Evolutionary conservation across 2,888 invertebrate species (phyloP).

Genomic region (Agonopterix heracliana): DNA sequence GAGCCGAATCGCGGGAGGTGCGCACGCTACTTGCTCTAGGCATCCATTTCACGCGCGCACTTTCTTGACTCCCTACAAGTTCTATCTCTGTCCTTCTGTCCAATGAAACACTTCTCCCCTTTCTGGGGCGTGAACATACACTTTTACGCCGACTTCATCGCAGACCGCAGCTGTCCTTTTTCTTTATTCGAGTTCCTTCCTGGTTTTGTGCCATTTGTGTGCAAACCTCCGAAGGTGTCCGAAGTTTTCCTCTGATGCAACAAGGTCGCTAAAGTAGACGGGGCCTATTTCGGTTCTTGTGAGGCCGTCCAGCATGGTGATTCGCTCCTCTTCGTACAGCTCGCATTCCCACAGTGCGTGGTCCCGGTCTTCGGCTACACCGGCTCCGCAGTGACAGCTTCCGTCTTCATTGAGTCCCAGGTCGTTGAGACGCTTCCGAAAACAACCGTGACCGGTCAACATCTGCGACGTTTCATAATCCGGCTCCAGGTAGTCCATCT

Average conservation of each 20-base stretch:
- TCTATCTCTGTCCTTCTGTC: too few species aligned
- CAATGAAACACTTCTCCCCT: too few species aligned
- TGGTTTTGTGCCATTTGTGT: too few species aligned
- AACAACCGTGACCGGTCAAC: constrained; percentile 16
- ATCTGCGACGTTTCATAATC: constrained; percentile 16
- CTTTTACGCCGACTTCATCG: too few species aligned
- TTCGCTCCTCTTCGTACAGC: not conserved
- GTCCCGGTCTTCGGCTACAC: constrained; percentile 3
- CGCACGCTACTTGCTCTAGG: too few species aligned
- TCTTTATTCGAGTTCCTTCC: too few species aligned
- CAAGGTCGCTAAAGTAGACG: not conserved
- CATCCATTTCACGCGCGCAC: too few species aligned
- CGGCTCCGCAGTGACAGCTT: constrained; percentile 9
- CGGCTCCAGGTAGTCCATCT: constrained; percentile 12
- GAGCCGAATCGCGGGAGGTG: too few species aligned
- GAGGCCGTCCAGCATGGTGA: not conserved
- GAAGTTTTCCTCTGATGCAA: not conserved
- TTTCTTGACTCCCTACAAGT: too few species aligned
- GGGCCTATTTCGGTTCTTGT: not conserved
- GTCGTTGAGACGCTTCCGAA: constrained; percentile 5
- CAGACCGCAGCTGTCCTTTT: too few species aligned
- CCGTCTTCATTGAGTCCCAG: constrained; percentile 8
- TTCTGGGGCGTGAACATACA: too few species aligned
- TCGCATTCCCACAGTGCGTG: constrained; percentile 6
- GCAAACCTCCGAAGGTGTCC: too few species aligned